phyloP scores from a whole-genome alignment of 2,797 vertebrate species.

The Sebastes baramenuke region DNA sequence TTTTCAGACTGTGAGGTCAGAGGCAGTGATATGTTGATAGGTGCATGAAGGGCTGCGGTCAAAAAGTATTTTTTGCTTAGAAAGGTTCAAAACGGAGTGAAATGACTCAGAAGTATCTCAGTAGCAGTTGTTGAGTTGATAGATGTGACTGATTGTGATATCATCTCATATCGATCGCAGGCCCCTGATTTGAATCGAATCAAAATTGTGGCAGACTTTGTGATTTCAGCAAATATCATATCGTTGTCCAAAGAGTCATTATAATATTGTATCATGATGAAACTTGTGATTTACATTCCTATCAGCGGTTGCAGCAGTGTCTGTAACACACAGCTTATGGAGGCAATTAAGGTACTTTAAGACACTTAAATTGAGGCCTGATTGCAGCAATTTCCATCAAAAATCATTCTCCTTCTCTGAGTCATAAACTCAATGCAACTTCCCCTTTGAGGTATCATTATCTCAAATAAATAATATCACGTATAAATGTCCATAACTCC shows the following conservation, averaged over 20 bases:
- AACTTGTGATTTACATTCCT: no score
- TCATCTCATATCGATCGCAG: not conserved
- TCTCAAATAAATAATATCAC: not conserved
- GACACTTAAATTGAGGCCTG: not conserved
- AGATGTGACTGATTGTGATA: not conserved
- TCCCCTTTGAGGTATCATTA: not conserved
- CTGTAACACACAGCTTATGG: not conserved
- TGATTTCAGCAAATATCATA: no score
- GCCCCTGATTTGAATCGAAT: no score
- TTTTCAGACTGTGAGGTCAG: not conserved
- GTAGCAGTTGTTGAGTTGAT: no score
- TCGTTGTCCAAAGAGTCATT: no score
- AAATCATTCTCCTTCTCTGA: not conserved
- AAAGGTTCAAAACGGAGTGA: no score
- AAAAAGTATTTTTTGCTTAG: no score
- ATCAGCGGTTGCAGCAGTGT: not conserved
- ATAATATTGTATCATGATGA: no score
- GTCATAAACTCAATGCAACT: not conserved
- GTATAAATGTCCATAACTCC: not conserved
- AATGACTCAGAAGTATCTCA: no score
- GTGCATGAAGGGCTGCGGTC: not conserved
- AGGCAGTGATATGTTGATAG: not conserved
- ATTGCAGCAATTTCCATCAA: not conserved
- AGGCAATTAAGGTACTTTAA: not conserved
- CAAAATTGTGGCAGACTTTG: no score